Base-by-base conservation (phyloP, 2,888 invertebrate genomes). In the Diachrysia chrysitis region DNA sequence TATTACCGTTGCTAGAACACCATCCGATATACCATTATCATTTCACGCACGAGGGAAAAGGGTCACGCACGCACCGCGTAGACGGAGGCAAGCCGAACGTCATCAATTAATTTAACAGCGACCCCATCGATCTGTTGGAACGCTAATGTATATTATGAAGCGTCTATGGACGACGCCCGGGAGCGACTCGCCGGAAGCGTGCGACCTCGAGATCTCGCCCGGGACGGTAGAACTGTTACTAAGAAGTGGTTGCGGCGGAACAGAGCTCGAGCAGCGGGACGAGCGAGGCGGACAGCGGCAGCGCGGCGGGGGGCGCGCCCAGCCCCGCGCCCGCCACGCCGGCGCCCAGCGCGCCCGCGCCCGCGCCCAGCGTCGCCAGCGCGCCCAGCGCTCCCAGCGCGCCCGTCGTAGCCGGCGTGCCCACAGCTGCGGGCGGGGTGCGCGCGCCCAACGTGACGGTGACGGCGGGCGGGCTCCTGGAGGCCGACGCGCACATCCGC, bases 401-500 rank as follows among this genome's bases (percentile, higher is more conserved):
- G 46, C 17, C 71, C 54, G 57, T 65, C 64, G 63, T 71, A 66
- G 69, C 71, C 84, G 71, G 74, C 85, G 76, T 82, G 74, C 63
- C 76, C 73, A 63, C 63, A 56, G 66, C 60, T 73, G 79, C 85
- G 76, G 73, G 71, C 80, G 82, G 83, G 86, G 96, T 96, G 89
- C 96, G 96, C 89, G 96, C 96, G 87, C 96, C 96, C 87, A 96
- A 96, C 94, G 96, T 96, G 72, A 96, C 96, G 86, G 96, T 96
- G 83, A 96, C 96, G 94, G 96, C 96, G 84, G 95, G 94, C 91
- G 95, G 95, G 90, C 92, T 94, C 90, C 94, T 95, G 90, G 93
- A 94, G 92, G 94, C 95, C 83, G 98, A 98, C 96, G 97, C 97
- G 95, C 98, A 97, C 95, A 98, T 98, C 94, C 97, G 98, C 93